Base-by-base conservation (phyloP, 2,797 vertebrate genomes). In the Furcifer pardalis region DNA sequence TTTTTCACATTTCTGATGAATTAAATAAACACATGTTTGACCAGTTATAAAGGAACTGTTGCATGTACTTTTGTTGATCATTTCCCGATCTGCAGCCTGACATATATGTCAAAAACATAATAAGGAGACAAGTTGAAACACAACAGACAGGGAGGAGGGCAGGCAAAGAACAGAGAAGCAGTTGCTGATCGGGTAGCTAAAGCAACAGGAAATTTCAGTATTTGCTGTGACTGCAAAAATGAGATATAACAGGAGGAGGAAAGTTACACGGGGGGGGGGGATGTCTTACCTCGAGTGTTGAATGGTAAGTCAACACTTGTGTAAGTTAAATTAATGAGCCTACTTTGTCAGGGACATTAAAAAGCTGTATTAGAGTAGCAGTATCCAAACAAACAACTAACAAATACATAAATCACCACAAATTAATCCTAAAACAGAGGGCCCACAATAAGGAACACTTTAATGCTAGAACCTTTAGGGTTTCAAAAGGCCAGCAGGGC, bases 1-100 rank as follows among this genome's bases (percentile, higher is more conserved):
- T 86, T 86, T 81, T 86, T 71, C 84, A 86, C 65, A 77, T 86
- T 77, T 74, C 52, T 81, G 17, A 9, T 40, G 52, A 81, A 81
- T 81, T 81, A 81, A 76, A 79, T 77, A 76, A 81, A 68, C 49
- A 85, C 27, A 76, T 68, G 52, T 77, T 75, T 77, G 65, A 81
- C 49, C 49, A 71, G 49, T 37, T 77, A 44, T 30, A 85, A 46
- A 25, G 69, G 77, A 81, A 77, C 37, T 32, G 62, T 85, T 81
- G 63, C 10, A 56, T 76, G 8, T 76, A 56, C 44, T 49, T 71
- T 76, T 60, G 49, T 59, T 25, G 49, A 37, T 60, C 25, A 62
- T 62, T 81, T 80, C 73, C 65, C 37, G 76, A 30, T 25, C 27
- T 32, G 13, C 49, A 85, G 66, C 37, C 60, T 60, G 40, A 65